Conservation (phyloP, 2,113 vertebrate species). For the Carassius carassius region DNA sequence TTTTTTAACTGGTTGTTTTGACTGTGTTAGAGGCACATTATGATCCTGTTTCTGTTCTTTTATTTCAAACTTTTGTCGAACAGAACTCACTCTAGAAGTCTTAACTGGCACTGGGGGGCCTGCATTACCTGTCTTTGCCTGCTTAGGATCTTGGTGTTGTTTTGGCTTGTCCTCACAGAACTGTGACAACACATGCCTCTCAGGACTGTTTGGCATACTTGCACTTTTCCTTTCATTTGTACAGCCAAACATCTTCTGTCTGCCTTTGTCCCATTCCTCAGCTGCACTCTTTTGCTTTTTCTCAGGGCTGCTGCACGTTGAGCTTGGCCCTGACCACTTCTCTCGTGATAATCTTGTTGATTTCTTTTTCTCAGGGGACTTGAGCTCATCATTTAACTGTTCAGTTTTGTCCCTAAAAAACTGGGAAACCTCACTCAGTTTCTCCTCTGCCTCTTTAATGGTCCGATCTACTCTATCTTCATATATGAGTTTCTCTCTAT, state of each 20-base stretch:
- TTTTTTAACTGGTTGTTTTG: slow-evolving; percentile 89
- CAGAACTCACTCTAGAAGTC: slow-evolving; percentile 88
- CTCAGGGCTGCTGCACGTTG: slow-evolving; percentile 88
- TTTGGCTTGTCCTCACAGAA: slow-evolving; percentile 76
- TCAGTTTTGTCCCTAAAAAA: slow-evolving; percentile 99
- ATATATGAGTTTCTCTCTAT: slow-evolving; percentile 93
- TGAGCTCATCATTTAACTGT: slow-evolving; percentile 95
- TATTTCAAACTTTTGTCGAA: slow-evolving; percentile 92
- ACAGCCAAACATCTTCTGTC: slow-evolving; percentile 75
- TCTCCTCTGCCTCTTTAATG: slow-evolving; percentile 81
- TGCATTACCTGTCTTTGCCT: slow-evolving; percentile 72
- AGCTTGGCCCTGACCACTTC: slow-evolving; percentile 82
- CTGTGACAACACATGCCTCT: slow-evolving; percentile 73
- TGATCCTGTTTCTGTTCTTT: slow-evolving; percentile 80
- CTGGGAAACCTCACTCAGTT: slow-evolving; percentile 89
- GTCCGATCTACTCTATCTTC: slow-evolving; percentile 98
- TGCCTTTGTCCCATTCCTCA: slow-evolving; percentile 79
- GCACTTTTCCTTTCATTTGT: slow-evolving; percentile 80
- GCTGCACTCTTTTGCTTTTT: slow-evolving; percentile 78
- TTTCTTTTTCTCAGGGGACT: slow-evolving; percentile 97
- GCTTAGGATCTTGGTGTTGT: slow-evolving; percentile 69
- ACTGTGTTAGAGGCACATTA: slow-evolving; percentile 71
- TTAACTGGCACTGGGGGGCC: slow-evolving; percentile 82
- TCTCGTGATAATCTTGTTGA: slow-evolving; percentile 79
- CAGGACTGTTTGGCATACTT: slow-evolving; percentile 87